Evolutionary conservation across 2,797 vertebrate genomes (phyloP).

Genomic region (Choloepus didactylus): DNA sequence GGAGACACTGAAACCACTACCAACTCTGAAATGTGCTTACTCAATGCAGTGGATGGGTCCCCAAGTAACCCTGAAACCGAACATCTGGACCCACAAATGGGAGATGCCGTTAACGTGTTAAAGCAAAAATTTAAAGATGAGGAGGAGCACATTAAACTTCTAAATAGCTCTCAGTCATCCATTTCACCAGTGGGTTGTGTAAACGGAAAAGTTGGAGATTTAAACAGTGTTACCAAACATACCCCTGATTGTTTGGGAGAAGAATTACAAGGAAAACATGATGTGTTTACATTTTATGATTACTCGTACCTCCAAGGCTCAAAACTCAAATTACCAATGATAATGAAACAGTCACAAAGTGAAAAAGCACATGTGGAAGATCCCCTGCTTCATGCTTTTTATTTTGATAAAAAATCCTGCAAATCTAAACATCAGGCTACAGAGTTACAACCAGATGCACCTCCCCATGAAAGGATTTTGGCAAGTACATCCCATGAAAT

Average conservation of each 20-base stretch:
- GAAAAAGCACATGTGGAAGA: conserved; percentile 85
- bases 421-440: conserved; percentile 86
- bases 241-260: conserved; percentile 84
- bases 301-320: conserved; percentile 90
- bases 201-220: conserved; percentile 86
- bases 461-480: conserved; percentile 81
- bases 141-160: conserved; percentile 80
- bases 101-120: conserved; percentile 82
- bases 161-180: conserved; percentile 84
- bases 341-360: conserved; percentile 87
- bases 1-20: conserved; percentile 92
- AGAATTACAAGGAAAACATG: conserved; percentile 87
- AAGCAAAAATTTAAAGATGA: conserved; percentile 86
- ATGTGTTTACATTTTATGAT: conserved; percentile 90
- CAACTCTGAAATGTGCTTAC: conserved; percentile 91
- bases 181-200: conserved; percentile 79
- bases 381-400: conserved; percentile 84
- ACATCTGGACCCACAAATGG: conserved; percentile 81
- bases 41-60: conserved; percentile 86
- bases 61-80: conserved; percentile 85
- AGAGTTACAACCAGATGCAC: conserved; percentile 83
- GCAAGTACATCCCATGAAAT: conserved; percentile 81
- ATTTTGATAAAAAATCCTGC: conserved; percentile 88
- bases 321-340: conserved; percentile 88
- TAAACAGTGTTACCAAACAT: conserved; percentile 81